Conservation (phyloP, 2,888 invertebrate genomes). For the Heteropelma amictum region DNA sequence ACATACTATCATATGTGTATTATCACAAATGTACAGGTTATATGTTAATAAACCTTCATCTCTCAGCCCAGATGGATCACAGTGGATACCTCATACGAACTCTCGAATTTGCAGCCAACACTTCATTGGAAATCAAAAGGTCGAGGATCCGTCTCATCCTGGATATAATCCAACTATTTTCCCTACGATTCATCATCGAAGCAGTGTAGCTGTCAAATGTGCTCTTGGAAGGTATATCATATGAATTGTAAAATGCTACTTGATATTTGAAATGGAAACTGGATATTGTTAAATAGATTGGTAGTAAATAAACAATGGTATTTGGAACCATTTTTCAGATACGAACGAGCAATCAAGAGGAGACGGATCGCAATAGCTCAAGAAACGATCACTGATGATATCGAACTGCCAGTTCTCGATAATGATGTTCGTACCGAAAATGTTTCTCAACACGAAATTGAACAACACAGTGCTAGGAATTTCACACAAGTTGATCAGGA, state of each 20-base stretch:
- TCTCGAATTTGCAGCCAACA: slow-evolving; percentile 31
- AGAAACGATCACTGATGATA: not conserved
- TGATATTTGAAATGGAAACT: too few species aligned
- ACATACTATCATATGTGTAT: too few species aligned
- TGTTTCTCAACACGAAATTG: not conserved
- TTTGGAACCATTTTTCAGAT: slow-evolving; percentile 6
- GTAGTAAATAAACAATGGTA: too few species aligned
- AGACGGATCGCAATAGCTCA: not conserved
- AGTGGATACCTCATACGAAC: slow-evolving; percentile 24
- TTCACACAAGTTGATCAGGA: slow-evolving; percentile 6
- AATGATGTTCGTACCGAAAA: not conserved
- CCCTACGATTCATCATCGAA: not conserved
- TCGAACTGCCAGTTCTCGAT: too few species aligned
- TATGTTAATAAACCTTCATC: too few species aligned
- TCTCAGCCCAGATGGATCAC: slow-evolving; percentile 4
- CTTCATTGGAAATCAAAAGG: slow-evolving; percentile 38
- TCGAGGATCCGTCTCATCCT: slow-evolving; percentile 23
- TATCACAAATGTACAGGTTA: too few species aligned
- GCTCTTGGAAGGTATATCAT: slow-evolving; percentile 10
- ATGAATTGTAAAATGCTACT: slow-evolving; percentile 2
- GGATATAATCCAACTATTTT: slow-evolving; percentile 33
- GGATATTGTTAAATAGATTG: too few species aligned
- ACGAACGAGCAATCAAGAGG: not conserved
- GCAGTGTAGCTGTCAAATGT: not conserved
- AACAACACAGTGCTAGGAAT: not conserved